Evolutionary conservation across 1,140 invertebrate genomes (phyloP).

Genomic region (Drosophila novamexicana): DNA sequence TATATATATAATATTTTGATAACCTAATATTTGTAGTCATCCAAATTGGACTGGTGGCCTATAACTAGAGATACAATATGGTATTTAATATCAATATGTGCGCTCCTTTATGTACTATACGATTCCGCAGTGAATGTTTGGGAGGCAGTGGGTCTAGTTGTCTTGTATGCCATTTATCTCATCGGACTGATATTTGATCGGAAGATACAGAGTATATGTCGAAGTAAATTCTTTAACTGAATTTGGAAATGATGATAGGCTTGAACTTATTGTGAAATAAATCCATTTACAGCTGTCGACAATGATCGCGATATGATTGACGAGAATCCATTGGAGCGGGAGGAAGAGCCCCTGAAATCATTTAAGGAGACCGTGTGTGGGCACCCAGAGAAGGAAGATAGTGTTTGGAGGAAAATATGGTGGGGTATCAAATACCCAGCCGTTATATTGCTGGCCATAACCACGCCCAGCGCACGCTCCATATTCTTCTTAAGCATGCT

Average conservation of each 20-base stretch:
- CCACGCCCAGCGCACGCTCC: conserved; percentile 52
- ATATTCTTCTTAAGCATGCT: conserved; percentile 88
- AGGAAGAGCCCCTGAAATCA: conserved; percentile 1
- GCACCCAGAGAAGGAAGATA: background rate
- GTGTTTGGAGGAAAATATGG: conserved; percentile 25
- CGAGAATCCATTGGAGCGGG: conserved; percentile 53
- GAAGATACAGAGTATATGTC: background rate
- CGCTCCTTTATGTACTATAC: conserved; percentile 11
- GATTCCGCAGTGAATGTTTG: conserved; percentile 8
- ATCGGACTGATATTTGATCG: conserved; percentile 26
- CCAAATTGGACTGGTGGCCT: conserved; percentile 90
- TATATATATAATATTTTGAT: too few relatives aligned
- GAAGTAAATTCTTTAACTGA: conserved; percentile 10
- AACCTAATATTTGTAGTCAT: too few relatives aligned
- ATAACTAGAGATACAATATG: conserved; percentile 93
- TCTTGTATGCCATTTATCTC: conserved; percentile 32
- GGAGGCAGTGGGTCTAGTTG: background rate
- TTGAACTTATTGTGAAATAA: too few relatives aligned
- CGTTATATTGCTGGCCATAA: conserved; percentile 46
- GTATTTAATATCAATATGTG: conserved; percentile 86
- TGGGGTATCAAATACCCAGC: conserved; percentile 54
- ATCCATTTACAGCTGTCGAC: background rate
- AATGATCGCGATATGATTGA: conserved; percentile 1
- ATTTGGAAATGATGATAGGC: too few relatives aligned
- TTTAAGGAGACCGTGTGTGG: conserved; percentile 37